A percentile compares a stretch with the other conserved stretches of the same genome.
Evolutionary conservation across 2,797 vertebrate species (phyloP).

Genomic region (Notoglanidium macrostoma): DNA sequence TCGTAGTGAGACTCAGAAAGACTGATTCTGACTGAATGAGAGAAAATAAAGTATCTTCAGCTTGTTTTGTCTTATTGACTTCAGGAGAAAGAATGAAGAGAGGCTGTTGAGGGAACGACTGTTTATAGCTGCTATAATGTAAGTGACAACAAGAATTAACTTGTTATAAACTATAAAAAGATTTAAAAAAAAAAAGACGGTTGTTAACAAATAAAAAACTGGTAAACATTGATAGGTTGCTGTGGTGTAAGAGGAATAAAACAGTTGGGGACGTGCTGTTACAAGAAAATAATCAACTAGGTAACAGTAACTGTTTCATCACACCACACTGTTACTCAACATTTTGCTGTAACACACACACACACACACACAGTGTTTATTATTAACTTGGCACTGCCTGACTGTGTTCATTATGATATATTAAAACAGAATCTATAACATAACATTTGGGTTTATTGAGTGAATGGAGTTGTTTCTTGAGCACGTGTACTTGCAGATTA

Average conservation of each 20-base stretch:
- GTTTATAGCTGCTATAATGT: background rate
- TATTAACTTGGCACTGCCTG: background rate
- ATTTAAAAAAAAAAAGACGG: background rate
- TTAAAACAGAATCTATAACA: background rate
- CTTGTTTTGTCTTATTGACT: background rate
- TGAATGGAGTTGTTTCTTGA: background rate
- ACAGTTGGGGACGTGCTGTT: background rate
- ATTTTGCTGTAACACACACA: too few relatives aligned
- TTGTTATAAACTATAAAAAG: background rate
- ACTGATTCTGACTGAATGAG: background rate
- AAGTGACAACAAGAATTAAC: background rate
- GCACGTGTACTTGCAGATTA: background rate
- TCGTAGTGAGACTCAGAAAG: background rate
- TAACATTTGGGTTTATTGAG: background rate
- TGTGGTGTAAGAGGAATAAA: background rate
- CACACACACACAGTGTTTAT: background rate
- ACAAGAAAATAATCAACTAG: background rate
- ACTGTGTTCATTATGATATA: background rate
- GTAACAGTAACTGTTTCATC: background rate
- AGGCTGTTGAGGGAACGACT: background rate
- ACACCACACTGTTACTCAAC: too few relatives aligned
- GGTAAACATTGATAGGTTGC: background rate
- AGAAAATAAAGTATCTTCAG: background rate
- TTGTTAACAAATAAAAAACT: background rate
- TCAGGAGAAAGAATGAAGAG: background rate